Evolutionary conservation across 2,888 invertebrate genomes (phyloP).

Genomic region (Hanleya hanleyi): DNA sequence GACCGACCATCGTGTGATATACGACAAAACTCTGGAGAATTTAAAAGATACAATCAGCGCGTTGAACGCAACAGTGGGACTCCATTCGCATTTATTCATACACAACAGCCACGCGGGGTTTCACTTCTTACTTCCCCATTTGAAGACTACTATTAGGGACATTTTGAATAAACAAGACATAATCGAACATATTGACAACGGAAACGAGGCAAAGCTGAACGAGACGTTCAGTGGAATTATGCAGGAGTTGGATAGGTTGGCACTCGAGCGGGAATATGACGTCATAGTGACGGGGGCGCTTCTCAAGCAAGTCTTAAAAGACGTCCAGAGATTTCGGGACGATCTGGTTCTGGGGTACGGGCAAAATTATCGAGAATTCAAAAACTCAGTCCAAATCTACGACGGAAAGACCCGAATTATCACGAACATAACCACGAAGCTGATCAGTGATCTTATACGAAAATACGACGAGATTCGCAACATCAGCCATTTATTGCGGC

Average conservation of each 20-base stretch:
- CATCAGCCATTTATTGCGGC: neutral
- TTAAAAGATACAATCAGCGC: neutral
- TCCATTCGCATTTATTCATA: neutral
- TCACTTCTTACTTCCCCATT: neutral
- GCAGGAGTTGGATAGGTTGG: neutral
- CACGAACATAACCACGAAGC: neutral
- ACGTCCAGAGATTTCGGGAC: neutral
- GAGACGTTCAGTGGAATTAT: neutral
- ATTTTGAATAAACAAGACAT: neutral
- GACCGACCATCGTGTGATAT: neutral
- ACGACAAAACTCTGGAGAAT: conserved; percentile 1
- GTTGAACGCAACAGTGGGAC: neutral
- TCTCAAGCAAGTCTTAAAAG: neutral
- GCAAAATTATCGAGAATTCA: conserved; percentile 8
- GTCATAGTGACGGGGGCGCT: neutral
- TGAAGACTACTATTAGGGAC: neutral
- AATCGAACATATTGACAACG: neutral
- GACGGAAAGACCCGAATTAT: neutral
- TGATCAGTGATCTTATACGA: neutral
- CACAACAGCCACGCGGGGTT: neutral
- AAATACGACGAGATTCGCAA: neutral
- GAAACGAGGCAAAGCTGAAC: conserved; percentile 1
- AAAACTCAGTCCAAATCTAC: neutral
- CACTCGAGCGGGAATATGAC: neutral
- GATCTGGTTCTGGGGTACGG: conserved; percentile 9